Evolutionary conservation across 2,113 vertebrate species (phyloP).

Genomic region (Xiphias gladius): DNA sequence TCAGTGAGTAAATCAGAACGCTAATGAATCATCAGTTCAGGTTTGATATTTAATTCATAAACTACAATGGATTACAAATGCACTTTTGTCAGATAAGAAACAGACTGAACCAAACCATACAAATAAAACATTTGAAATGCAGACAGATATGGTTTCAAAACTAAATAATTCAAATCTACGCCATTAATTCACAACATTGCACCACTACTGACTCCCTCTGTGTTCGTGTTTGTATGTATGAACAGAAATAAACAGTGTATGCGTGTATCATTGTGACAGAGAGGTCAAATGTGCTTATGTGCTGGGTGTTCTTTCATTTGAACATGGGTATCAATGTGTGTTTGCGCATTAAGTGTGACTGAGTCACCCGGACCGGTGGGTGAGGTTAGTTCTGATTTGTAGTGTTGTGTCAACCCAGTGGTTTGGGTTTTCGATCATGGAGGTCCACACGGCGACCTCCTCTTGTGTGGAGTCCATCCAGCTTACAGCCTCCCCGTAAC

Average conservation of each 20-base stretch:
- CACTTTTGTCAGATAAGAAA: conserved; percentile 20
- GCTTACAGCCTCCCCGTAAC: conserved; percentile 90
- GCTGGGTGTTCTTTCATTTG: conserved; percentile 4
- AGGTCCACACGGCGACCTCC: conserved; percentile 88
- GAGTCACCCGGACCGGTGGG: conserved; percentile 69
- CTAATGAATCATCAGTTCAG: conserved; percentile 14
- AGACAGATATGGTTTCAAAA: conserved; percentile 23
- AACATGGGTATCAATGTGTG: neutral
- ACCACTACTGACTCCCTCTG: conserved; percentile 33
- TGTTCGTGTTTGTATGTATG: conserved; percentile 29
- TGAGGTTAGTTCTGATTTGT: conserved; percentile 90
- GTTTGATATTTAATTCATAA: conserved; percentile 47
- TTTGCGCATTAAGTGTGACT: neutral
- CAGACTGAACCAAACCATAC: conserved; percentile 14
- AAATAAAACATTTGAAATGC: conserved; percentile 26
- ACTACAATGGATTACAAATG: conserved; percentile 37
- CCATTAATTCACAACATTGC: conserved; percentile 49
- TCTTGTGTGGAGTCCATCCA: conserved; percentile 98
- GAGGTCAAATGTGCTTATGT: conserved; percentile 14
- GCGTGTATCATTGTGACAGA: conserved; percentile 28
- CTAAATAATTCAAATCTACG: neutral
- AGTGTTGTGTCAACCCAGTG: conserved; percentile 91
- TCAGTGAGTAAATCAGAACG: conserved; percentile 28
- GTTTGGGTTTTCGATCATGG: conserved; percentile 87
- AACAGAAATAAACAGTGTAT: conserved; percentile 7